Evolutionary conservation across 2,797 vertebrate species (phyloP).

Genomic region (Threskiornis aethiopicus): DNA sequence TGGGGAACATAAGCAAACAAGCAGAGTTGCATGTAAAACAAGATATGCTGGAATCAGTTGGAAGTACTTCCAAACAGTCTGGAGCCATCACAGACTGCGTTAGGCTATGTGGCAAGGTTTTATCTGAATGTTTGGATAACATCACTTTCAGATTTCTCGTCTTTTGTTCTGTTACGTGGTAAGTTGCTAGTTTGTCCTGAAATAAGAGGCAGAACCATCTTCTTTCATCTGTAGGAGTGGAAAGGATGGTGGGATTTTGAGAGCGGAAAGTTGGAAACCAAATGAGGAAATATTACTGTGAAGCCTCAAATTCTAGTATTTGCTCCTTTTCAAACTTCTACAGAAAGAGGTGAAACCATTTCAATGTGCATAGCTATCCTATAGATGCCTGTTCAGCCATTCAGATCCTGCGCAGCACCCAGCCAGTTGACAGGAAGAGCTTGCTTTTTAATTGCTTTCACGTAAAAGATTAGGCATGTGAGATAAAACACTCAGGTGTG

Average conservation of each 20-base stretch:
- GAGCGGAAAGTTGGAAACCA: background rate
- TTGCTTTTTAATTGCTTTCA: slow-evolving; percentile 22
- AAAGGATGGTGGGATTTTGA: background rate
- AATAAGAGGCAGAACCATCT: background rate
- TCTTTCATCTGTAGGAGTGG: background rate
- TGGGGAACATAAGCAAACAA: background rate
- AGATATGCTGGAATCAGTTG: background rate
- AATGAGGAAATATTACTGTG: background rate
- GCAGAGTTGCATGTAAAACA: background rate
- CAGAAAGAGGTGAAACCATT: background rate
- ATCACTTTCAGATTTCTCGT: background rate
- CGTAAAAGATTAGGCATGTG: background rate
- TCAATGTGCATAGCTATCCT: background rate
- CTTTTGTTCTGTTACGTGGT: background rate
- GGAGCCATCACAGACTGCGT: background rate
- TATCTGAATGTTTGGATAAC: background rate
- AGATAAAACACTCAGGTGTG: background rate
- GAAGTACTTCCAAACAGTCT: background rate
- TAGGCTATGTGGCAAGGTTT: background rate
- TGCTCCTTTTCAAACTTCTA: background rate
- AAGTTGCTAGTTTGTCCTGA: background rate
- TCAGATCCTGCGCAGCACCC: background rate
- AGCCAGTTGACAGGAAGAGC: background rate
- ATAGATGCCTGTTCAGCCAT: background rate
- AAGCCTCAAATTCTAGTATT: background rate